These are phyloP conservation scores for Sinotaia quadrata DNA, from an alignment of 2,888 invertebrate genomes.

Conservation along the genomic window DNA sequence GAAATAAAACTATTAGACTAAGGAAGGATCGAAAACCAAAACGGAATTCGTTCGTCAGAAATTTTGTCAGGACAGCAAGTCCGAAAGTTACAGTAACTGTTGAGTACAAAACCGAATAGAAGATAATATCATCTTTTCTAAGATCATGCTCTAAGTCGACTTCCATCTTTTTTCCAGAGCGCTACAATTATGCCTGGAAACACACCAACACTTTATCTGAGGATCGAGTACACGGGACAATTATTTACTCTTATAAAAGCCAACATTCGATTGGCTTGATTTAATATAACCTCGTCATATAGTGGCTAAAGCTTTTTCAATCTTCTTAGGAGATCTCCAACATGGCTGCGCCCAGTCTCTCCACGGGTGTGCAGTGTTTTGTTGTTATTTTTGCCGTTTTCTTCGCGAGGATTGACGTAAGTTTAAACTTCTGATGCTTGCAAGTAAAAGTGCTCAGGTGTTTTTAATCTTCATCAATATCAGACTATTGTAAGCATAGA, in stretches of 20 bases:
- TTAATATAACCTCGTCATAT: constrained; percentile 8
- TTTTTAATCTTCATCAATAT: too few species aligned
- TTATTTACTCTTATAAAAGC: too few species aligned
- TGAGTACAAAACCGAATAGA: constrained; percentile 68
- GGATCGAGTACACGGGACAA: too few species aligned
- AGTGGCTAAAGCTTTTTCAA: constrained; percentile 23
- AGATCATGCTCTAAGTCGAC: constrained; percentile 36
- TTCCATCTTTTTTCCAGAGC: too few species aligned
- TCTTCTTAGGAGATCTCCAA: constrained; percentile 33
- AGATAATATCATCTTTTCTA: constrained; percentile 60
- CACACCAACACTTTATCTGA: neutral
- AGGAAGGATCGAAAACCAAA: constrained; percentile 68
- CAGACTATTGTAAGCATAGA: too few species aligned
- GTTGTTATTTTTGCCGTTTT: constrained; percentile 18
- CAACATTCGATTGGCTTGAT: constrained; percentile 38
- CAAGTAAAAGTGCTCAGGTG: too few species aligned
- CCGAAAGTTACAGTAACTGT: constrained; percentile 68
- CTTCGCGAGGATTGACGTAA: constrained; percentile 18
- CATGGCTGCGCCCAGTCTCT: constrained; percentile 54
- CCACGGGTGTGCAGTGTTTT: constrained; percentile 18
- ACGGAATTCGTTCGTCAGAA: constrained; percentile 68
- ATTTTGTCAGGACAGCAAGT: constrained; percentile 70
- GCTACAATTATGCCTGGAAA: neutral
- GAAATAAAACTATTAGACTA: constrained; percentile 64
- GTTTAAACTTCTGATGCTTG: constrained; percentile 12